A percentile compares a stretch with the other conserved stretches of the same genome.
These are phyloP conservation scores for Rhinatrema bivittatum DNA, from an alignment of 2,797 vertebrate genomes.

Conservation along the genomic window DNA sequence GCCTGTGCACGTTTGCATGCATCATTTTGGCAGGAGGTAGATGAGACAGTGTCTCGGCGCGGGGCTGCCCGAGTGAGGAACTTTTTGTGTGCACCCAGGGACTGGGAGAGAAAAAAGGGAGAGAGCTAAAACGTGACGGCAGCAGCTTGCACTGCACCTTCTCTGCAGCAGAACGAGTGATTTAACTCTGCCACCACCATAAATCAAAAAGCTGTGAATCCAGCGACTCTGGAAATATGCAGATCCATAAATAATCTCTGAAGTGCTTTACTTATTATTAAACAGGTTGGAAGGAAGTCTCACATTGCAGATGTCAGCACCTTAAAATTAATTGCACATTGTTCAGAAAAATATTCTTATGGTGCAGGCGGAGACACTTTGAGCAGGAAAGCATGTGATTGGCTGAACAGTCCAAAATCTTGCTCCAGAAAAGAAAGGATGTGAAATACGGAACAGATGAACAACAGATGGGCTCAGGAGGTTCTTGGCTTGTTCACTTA, in stretches of 20 bases:
- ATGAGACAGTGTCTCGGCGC: background rate
- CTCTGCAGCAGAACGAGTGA: background rate
- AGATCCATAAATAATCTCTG: no score
- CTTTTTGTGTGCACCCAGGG: slow-evolving; percentile 49
- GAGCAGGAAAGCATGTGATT: background rate
- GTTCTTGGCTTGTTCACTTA: no score
- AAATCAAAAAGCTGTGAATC: no score
- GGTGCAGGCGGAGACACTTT: background rate
- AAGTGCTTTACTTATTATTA: no score
- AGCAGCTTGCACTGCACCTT: background rate
- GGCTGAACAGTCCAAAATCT: no score
- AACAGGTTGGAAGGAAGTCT: background rate
- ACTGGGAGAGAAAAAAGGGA: slow-evolving; percentile 39
- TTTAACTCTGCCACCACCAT: no score
- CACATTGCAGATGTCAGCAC: background rate
- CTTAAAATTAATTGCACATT: background rate
- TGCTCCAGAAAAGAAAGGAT: no score
- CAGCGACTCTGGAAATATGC: no score
- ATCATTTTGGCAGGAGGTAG: no score
- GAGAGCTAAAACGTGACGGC: slow-evolving; percentile 25
- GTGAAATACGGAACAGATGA: no score
- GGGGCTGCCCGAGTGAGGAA: slow-evolving; percentile 10
- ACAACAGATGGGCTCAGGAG: background rate
- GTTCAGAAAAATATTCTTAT: background rate
- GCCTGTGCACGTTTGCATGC: no score